phyloP scores from a whole-genome alignment of 1,140 invertebrate species.

The Aphis gossypii region DNA sequence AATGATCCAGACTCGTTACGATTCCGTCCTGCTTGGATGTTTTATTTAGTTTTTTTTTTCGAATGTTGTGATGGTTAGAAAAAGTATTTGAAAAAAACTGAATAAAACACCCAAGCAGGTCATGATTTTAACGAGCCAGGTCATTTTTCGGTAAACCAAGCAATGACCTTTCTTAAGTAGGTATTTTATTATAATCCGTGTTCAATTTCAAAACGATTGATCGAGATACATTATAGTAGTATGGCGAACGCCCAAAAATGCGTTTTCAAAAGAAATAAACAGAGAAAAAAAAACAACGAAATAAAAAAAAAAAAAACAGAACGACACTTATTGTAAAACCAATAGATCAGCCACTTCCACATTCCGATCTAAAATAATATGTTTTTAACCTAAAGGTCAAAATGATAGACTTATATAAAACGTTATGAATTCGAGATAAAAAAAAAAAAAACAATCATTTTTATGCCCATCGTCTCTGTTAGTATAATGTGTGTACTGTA shows the following conservation, averaged over 20 bases:
- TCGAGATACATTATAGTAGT: not conserved
- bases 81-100: not conserved
- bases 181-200: slow-evolving; percentile 6
- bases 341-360: not conserved
- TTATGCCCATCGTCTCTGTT: not conserved
- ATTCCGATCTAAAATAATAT: slow-evolving; percentile 6
- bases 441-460: not conserved
- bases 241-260: not conserved
- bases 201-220: not conserved
- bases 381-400: slow-evolving; percentile 4
- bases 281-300: not conserved
- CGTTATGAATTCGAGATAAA: not conserved
- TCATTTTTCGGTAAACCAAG: not conserved
- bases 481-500: no score
- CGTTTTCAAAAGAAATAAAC: not conserved
- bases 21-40: not conserved
- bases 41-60: not conserved
- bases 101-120: not conserved
- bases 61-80: not conserved
- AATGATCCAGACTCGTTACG: not conserved
- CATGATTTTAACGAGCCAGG: not conserved
- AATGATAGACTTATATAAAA: not conserved
- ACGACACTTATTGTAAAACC: slow-evolving; percentile 1
- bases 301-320: not conserved
- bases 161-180: slow-evolving; percentile 9